These are phyloP conservation scores for Syngnathus typhle DNA, from an alignment of 2,113 vertebrate genomes.

Conservation along the genomic window DNA sequence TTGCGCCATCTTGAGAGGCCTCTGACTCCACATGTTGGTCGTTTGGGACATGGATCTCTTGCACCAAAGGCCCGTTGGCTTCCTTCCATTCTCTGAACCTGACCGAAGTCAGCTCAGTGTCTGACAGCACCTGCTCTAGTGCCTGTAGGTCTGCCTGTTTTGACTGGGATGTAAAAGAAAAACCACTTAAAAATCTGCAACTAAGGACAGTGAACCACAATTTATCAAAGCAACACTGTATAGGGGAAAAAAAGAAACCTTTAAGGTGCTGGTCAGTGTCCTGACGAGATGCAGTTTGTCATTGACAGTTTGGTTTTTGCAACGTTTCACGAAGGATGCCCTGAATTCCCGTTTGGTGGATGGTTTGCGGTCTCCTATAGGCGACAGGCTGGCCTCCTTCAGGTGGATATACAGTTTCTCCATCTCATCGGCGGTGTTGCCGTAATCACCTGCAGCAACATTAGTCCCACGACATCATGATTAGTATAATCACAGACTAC, in stretches of 20 bases:
- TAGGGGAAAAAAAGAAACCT: slow-evolving; percentile 69
- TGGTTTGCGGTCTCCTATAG: slow-evolving; percentile 84
- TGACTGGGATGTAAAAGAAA: slow-evolving; percentile 67
- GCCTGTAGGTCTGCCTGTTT: slow-evolving; percentile 87
- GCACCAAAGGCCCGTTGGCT: slow-evolving; percentile 77
- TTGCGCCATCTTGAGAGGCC: slow-evolving; percentile 32
- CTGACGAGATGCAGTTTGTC: slow-evolving; percentile 88
- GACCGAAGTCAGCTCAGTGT: slow-evolving; percentile 75
- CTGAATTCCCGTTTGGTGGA: slow-evolving; percentile 90
- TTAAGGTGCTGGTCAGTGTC: slow-evolving; percentile 90
- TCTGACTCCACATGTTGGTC: slow-evolving; percentile 49
- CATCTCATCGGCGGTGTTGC: slow-evolving; percentile 81
- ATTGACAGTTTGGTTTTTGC: slow-evolving; percentile 88
- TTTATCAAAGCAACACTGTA: neutral
- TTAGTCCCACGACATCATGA: neutral
- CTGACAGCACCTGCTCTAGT: slow-evolving; percentile 83
- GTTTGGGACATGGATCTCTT: slow-evolving; percentile 76
- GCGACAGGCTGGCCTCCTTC: slow-evolving; percentile 89
- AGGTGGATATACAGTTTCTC: slow-evolving; percentile 88
- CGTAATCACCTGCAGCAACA: slow-evolving; percentile 31
- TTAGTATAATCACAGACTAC: neutral
- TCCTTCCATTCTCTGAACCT: slow-evolving; percentile 90
- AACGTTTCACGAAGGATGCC: slow-evolving; percentile 89
- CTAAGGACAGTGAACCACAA: neutral
- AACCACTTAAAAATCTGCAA: neutral